Percentiles rank a stretch among this genome's conserved stretches.
Evolutionary conservation across 1,140 invertebrate genomes (phyloP).

Genomic region (Zaprionus capensis): DNA sequence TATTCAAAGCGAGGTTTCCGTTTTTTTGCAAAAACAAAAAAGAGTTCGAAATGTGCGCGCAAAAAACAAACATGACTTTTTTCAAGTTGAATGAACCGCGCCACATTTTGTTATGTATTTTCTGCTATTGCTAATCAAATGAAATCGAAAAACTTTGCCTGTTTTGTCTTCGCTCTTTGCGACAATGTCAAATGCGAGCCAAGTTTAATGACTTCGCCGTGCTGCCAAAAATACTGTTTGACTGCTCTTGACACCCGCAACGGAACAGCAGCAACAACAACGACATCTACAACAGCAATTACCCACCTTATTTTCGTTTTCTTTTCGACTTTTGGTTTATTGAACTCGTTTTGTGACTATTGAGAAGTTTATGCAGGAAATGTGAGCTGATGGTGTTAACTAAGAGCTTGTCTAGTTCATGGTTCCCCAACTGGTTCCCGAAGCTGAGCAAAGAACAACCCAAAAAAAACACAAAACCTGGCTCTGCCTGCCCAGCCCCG

Average conservation of each 20-base stretch:
- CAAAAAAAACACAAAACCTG: not conserved
- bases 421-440: constrained; percentile 33
- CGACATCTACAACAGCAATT: constrained; percentile 24
- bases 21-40: constrained; percentile 3
- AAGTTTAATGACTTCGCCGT: constrained; percentile 51
- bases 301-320: constrained; percentile 19
- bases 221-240: constrained; percentile 39
- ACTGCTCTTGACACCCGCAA: constrained; percentile 53
- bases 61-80: constrained; percentile 1
- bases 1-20: constrained; percentile 23
- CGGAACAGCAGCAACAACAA: constrained; percentile 4
- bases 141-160: constrained; percentile 27
- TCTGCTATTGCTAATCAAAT: constrained; percentile 31
- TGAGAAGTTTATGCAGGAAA: constrained; percentile 46
- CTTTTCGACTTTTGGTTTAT: constrained; percentile 43
- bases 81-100: constrained; percentile 44
- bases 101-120: constrained; percentile 30
- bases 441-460: constrained; percentile 37
- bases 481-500: constrained; percentile 9
- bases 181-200: constrained; percentile 53
- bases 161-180: constrained; percentile 20
- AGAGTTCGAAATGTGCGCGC: not conserved
- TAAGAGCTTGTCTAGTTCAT: constrained; percentile 28
- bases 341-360: constrained; percentile 50
- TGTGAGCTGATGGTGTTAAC: constrained; percentile 7